Conservation (phyloP, 2,797 vertebrate species). For the Notolepis coatsorum region DNA sequence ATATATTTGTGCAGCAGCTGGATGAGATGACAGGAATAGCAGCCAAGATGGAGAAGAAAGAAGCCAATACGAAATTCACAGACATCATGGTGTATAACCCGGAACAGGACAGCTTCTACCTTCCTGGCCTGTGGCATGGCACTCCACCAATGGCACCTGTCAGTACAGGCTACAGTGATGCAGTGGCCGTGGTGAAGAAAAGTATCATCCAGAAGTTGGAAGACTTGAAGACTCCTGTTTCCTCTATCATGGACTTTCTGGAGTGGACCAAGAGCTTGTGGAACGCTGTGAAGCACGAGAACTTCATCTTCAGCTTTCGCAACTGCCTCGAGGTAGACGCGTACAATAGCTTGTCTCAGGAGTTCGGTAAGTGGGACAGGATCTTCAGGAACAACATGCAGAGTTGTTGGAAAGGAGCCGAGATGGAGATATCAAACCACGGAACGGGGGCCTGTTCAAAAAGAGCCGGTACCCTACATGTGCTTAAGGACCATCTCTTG, state of each 20-base stretch:
- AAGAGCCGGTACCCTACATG: too few relatives aligned
- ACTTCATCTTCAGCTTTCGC: conserved; percentile 80
- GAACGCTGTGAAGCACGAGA: conserved; percentile 76
- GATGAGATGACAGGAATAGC: conserved; percentile 73
- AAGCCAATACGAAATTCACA: conserved; percentile 61
- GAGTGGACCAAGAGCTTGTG: conserved; percentile 79
- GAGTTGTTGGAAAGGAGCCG: conserved; percentile 48
- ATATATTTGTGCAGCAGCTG: conserved; percentile 67
- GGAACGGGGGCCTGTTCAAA: too few relatives aligned
- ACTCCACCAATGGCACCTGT: conserved; percentile 85
- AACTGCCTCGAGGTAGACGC: conserved; percentile 77
- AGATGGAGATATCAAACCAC: conserved; percentile 62
- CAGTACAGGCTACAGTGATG: conserved; percentile 82
- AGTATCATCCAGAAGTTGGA: conserved; percentile 71
- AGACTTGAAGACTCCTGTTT: conserved; percentile 43
- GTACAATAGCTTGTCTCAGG: conserved; percentile 65
- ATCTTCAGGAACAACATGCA: conserved; percentile 63
- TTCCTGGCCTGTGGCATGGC: conserved; percentile 86
- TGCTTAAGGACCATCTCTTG: too few relatives aligned
- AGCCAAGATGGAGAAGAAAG: conserved; percentile 74
- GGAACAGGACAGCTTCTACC: conserved; percentile 81
- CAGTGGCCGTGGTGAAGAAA: conserved; percentile 80
- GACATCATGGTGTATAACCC: conserved; percentile 74
- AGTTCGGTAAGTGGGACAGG: conserved; percentile 75
- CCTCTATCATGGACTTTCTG: conserved; percentile 68